Base-by-base conservation (phyloP, 2,888 invertebrate genomes). In the Yponomeuta malinellus region DNA sequence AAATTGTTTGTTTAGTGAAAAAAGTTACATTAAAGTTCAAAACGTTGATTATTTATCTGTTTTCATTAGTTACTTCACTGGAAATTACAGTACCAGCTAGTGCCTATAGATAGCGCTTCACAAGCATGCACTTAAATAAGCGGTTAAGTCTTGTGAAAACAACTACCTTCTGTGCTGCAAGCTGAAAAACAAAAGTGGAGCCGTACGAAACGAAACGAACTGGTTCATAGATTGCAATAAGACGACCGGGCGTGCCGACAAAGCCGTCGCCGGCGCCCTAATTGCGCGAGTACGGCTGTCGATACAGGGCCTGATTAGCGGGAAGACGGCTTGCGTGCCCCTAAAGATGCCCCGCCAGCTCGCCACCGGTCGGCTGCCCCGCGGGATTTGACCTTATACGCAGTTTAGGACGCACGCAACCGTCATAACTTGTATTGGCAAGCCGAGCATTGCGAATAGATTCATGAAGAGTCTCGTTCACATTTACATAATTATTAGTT, bases 241-340 rank as follows among this genome's bases (percentile, higher is more conserved):
- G 68, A 68, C 68, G 68, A 68, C n/a, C 33, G 31, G 15, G 33
- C 33, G 65, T 31, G 48, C 52, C 71, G 63, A 72, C 73, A 74
- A 74, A 76, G 75, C 81, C 78, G 81, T 84, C 89, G 85, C 79
- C 80, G 85, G 85, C 87, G 87, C 78, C 81, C 83, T 89, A 88
- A 89, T 88, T 89, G 84, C 82, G 78, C 75, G 73, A 82, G 82
- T 81, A 79, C 81, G 82, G 80, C 81, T 80, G 82, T 80, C 82
- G 86, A 87, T 89, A 85, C 83, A 78, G 81, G 77, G 77, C 74
- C 78, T 80, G 88, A 90, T 89, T 89, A 90, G 87, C 85, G 77
- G 80, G 88, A 89, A 88, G 84, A 84, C 81, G 79, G 75, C 29
- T 87, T 82, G 88, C 89, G 87, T 89, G 89, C 79, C 76, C 77